These are phyloP conservation scores for Apogon hyalosoma DNA, from an alignment of 2,797 vertebrate species.

Conservation along the genomic window DNA sequence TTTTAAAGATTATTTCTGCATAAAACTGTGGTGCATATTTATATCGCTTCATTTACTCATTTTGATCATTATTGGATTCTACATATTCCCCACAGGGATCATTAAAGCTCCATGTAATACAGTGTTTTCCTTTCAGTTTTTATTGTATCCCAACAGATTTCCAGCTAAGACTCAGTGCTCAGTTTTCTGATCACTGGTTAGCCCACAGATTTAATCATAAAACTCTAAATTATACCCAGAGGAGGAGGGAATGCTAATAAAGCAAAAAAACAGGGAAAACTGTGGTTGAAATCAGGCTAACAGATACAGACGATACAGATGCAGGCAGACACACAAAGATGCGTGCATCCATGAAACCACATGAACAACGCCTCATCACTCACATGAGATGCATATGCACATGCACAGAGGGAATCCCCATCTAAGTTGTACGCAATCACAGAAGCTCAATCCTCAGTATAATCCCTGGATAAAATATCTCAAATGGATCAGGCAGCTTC, in stretches of 20 bases:
- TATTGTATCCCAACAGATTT: conserved; percentile 9
- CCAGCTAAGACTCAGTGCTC: conserved; percentile 21
- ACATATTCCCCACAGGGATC: conserved; percentile 16
- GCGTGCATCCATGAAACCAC: conserved; percentile 30
- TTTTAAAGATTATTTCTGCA: not conserved
- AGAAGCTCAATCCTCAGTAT: conserved; percentile 47
- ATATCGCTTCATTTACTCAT: not conserved
- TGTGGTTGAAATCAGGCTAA: conserved; percentile 52
- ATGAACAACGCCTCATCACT: not conserved
- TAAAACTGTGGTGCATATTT: conserved; percentile 2
- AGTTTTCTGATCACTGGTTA: conserved; percentile 35
- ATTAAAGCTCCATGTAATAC: conserved; percentile 24
- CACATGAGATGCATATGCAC: conserved; percentile 4
- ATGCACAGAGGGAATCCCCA: conserved; percentile 72
- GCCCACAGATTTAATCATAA: conserved; percentile 46
- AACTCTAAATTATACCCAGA: conserved; percentile 48
- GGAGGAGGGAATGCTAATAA: conserved; percentile 47
- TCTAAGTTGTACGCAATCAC: conserved; percentile 43
- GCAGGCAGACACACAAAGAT: conserved; percentile 23
- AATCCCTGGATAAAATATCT: conserved; percentile 63
- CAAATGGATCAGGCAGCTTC: conserved; percentile 48
- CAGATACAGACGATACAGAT: conserved; percentile 34
- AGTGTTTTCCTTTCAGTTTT: conserved; percentile 36
- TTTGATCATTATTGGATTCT: not conserved
- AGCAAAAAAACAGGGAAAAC: conserved; percentile 65